Percentiles rank a stretch among this genome's conserved stretches.
Conservation (phyloP, 2,113 vertebrate genomes). For the Peucedramus taeniatus region DNA sequence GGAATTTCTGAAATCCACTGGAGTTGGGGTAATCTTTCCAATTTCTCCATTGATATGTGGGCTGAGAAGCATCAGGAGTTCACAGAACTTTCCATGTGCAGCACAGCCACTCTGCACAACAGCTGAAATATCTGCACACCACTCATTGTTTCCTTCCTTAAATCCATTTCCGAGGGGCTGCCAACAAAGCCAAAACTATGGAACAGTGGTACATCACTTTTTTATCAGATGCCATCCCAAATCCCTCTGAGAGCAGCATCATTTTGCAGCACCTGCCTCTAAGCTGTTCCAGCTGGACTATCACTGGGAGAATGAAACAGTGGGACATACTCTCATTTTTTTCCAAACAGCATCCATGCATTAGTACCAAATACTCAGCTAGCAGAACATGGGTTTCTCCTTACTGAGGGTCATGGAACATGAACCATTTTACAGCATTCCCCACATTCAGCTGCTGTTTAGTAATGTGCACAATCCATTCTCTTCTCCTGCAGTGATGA, state of each 20-base stretch:
- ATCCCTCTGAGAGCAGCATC: background rate
- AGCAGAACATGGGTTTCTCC: background rate
- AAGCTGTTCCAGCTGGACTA: background rate
- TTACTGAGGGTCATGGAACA: background rate
- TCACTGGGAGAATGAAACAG: background rate
- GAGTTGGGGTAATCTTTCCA: background rate
- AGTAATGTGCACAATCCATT: background rate
- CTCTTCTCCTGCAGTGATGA: background rate
- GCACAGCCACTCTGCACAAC: background rate
- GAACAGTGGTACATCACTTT: background rate
- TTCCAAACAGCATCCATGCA: background rate
- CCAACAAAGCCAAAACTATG: background rate
- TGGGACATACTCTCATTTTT: background rate
- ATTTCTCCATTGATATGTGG: background rate
- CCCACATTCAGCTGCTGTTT: background rate
- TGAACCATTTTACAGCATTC: background rate
- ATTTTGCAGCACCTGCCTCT: background rate
- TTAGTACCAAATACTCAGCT: background rate
- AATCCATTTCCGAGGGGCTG: background rate
- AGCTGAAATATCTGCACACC: fast-evolving
- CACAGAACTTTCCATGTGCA: background rate
- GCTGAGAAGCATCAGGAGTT: background rate
- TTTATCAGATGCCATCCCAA: background rate
- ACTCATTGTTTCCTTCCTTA: background rate
- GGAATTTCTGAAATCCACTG: background rate